phyloP scores from a whole-genome alignment of 2,113 vertebrate species.

The Calidris pygmaea region DNA sequence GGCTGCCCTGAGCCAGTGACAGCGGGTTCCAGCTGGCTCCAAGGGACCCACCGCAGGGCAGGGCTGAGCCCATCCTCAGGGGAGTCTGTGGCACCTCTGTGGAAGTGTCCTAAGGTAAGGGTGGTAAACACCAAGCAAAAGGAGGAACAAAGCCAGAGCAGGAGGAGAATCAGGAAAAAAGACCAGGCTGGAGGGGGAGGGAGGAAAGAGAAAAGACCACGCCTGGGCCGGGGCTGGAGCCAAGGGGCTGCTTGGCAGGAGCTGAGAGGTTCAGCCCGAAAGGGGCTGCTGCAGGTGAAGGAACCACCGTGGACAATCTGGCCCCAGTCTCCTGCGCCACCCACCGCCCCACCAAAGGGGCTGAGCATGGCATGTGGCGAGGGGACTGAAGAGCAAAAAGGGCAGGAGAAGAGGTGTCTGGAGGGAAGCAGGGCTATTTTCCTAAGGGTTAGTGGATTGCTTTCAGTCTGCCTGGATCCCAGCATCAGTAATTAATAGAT shows the following conservation, averaged over 20 bases:
- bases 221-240: background rate
- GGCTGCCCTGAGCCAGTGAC: background rate
- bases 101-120: background rate
- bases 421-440: background rate
- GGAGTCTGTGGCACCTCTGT: background rate
- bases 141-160: background rate
- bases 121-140: background rate
- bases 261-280: background rate
- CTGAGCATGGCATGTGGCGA: background rate
- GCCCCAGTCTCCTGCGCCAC: fast-evolving
- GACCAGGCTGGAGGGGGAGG: background rate
- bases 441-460: background rate
- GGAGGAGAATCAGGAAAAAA: background rate
- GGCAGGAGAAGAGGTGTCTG: background rate
- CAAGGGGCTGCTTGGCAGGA: background rate
- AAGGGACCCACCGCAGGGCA: background rate
- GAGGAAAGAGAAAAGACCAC: background rate
- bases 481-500: background rate
- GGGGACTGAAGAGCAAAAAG: background rate
- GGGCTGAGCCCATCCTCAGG: background rate
- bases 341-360: background rate
- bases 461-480: background rate
- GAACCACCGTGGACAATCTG: fast-evolving
- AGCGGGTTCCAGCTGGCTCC: background rate
- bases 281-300: background rate